These are phyloP conservation scores for Rhea pennata DNA, from an alignment of 2,113 vertebrate species.

Conservation along the genomic window DNA sequence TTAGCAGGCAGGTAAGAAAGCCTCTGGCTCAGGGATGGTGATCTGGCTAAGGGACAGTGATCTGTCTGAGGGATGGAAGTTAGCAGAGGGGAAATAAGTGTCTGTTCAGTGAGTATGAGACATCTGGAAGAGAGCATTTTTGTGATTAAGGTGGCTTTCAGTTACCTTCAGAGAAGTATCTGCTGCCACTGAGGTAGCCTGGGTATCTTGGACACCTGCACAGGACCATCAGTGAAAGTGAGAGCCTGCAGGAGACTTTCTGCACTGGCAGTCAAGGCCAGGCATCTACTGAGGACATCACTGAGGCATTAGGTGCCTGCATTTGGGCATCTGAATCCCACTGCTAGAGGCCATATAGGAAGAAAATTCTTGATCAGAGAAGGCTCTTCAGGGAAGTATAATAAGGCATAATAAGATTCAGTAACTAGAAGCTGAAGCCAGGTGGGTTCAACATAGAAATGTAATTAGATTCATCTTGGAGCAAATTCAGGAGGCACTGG, in stretches of 20 bases:
- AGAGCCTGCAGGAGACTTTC: not conserved
- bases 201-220: too few relatives aligned
- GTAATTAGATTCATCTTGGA: not conserved
- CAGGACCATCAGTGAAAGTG: not conserved
- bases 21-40: not conserved
- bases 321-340: not conserved
- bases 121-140: not conserved
- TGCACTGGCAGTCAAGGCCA: not conserved
- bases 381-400: not conserved
- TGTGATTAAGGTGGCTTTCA: not conserved
- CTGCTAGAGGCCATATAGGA: not conserved
- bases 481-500: not conserved
- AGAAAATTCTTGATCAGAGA: not conserved
- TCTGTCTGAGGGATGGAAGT: too few relatives aligned
- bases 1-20: not conserved
- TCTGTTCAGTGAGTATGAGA: not conserved
- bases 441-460: not conserved
- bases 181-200: not conserved
- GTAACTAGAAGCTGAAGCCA: not conserved
- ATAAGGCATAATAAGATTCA: not conserved
- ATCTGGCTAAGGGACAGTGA: not conserved
- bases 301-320: fast-evolving
- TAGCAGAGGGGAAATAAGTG: not conserved
- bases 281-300: not conserved
- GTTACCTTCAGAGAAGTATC: not conserved